phyloP scores from a whole-genome alignment of 2,113 vertebrate genomes.

The Scortum barcoo region DNA sequence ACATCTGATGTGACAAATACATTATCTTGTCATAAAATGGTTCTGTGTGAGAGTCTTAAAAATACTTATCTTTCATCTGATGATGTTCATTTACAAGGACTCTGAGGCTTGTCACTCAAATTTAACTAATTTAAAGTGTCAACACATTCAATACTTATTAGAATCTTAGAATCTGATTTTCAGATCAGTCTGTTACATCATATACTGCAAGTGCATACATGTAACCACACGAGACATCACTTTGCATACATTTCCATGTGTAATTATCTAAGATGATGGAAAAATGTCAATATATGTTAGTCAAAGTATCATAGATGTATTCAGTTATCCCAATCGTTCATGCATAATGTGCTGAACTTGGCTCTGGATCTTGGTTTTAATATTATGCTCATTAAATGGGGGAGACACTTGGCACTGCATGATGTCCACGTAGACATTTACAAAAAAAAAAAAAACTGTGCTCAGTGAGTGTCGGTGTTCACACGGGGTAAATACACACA shows the following conservation, averaged over 20 bases:
- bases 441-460: conserved; percentile 8
- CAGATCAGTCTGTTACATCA: not conserved
- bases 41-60: not conserved
- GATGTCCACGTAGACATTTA: conserved; percentile 30
- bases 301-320: conserved; percentile 9
- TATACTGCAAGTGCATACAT: not conserved
- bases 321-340: conserved; percentile 9
- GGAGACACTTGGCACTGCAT: conserved; percentile 51
- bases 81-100: not conserved
- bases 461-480: not conserved
- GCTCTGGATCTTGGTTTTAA: conserved; percentile 50
- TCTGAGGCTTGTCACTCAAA: not conserved
- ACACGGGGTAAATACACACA: conserved; percentile 20
- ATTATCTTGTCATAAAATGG: not conserved
- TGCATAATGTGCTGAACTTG: conserved; percentile 55
- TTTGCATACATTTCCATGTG: not conserved
- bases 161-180: not conserved
- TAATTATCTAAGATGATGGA: not conserved
- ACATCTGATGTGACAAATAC: not conserved
- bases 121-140: not conserved
- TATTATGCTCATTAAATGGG: conserved; percentile 51
- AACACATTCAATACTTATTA: not conserved
- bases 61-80: not conserved
- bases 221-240: not conserved
- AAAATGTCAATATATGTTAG: not conserved